A percentile compares a stretch with the other conserved stretches of the same genome.
Evolutionary conservation across 2,113 vertebrate genomes (phyloP).

Genomic region (Emydura subglobosa): DNA sequence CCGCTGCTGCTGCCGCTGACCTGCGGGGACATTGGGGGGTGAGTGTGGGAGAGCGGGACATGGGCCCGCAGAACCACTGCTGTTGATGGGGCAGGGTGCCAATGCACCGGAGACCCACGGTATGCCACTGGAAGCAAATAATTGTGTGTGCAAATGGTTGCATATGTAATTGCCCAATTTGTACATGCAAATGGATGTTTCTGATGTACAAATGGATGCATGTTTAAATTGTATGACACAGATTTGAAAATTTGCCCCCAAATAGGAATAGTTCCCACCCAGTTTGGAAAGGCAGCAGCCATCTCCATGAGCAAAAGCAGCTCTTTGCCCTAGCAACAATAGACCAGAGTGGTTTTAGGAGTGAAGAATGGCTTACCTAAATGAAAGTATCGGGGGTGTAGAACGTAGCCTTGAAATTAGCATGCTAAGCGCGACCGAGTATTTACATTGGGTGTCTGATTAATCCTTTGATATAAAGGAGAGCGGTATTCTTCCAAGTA

Average conservation of each 20-base stretch:
- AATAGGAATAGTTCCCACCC: neutral
- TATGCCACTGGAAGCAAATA: neutral
- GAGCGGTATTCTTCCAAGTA: constrained; percentile 13
- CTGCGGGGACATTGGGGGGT: too few species aligned
- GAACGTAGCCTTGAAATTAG: constrained; percentile 38
- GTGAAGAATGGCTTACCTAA: neutral
- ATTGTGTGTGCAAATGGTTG: neutral
- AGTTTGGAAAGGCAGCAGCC: neutral
- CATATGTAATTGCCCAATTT: neutral
- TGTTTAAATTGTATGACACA: neutral
- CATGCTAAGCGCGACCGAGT: neutral
- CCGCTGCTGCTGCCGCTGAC: too few species aligned
- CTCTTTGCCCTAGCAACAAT: neutral
- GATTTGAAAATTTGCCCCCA: neutral
- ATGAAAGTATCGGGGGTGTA: constrained; percentile 6
- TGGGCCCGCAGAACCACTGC: too few species aligned
- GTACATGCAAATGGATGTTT: neutral
- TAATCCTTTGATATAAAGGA: constrained; percentile 42
- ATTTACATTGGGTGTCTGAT: constrained; percentile 25
- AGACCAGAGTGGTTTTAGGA: neutral
- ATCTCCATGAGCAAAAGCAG: neutral
- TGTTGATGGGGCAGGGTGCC: too few species aligned
- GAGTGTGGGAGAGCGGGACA: too few species aligned
- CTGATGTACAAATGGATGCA: neutral
- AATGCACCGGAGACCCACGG: too few species aligned